Conservation (phyloP, 2,888 invertebrate genomes). For the Phalangium opilio region DNA sequence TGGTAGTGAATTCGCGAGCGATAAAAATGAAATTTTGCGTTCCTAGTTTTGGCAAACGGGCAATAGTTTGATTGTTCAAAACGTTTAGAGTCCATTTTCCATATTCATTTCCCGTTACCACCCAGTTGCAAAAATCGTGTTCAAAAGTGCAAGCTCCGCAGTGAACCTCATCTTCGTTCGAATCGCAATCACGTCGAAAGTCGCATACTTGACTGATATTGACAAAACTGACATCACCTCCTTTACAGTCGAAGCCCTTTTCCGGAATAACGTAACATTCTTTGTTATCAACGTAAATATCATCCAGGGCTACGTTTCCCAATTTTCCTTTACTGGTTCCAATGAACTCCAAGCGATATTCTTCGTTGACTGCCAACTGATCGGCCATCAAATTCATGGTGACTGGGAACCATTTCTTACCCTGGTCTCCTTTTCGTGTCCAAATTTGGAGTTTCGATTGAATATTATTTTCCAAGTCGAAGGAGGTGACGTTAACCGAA, state of each 20-base stretch:
- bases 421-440: constrained; percentile 8
- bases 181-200: constrained; percentile 31
- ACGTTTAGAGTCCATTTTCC: no score
- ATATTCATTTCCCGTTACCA: not conserved
- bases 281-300: constrained; percentile 12
- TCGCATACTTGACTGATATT: constrained; percentile 25
- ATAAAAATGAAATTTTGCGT: constrained; percentile 5
- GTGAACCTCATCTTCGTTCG: constrained; percentile 28
- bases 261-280: constrained; percentile 10
- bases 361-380: constrained; percentile 6
- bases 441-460: constrained; percentile 1
- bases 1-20: not conserved
- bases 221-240: constrained; percentile 3
- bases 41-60: constrained; percentile 5
- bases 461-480: not conserved
- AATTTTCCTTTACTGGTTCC: constrained; percentile 14
- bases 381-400: constrained; percentile 6
- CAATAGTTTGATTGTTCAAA: not conserved
- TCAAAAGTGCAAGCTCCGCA: constrained; percentile 25
- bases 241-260: constrained; percentile 12
- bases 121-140: constrained; percentile 15
- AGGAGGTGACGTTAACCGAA: constrained; percentile 7
- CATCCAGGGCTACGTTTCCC: constrained; percentile 19
- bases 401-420: constrained; percentile 10
- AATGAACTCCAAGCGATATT: constrained; percentile 13